Evolutionary conservation across 1,140 invertebrate genomes (phyloP).

Genomic region (Diuraphis noxia): DNA sequence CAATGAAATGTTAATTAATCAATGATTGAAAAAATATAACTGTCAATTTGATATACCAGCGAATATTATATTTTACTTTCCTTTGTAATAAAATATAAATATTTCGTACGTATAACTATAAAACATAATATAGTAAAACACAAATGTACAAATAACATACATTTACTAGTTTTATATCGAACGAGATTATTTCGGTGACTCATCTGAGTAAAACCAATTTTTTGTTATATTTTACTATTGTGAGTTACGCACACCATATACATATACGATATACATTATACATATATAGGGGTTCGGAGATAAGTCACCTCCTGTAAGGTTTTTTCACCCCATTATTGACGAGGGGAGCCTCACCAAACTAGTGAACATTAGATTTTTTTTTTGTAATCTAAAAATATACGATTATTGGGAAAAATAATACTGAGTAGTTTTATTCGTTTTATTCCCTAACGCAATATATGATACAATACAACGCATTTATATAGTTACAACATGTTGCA

Average conservation of each 20-base stretch:
- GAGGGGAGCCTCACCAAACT: constrained; percentile 13
- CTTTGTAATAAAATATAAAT: not conserved
- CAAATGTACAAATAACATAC: not conserved
- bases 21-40: not conserved
- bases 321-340: constrained; percentile 27
- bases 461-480: not conserved
- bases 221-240: constrained; percentile 34
- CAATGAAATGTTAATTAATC: not conserved
- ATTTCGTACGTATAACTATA: not conserved
- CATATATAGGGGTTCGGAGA: constrained; percentile 1
- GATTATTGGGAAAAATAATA: constrained; percentile 24
- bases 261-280: too few relatives aligned
- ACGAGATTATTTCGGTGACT: not conserved
- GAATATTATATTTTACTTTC: not conserved
- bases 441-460: not conserved
- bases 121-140: not conserved
- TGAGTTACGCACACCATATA: not conserved
- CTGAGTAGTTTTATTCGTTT: not conserved
- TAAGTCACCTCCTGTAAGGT: constrained; percentile 27
- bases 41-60: not conserved
- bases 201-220: constrained; percentile 18
- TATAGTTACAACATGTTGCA: not conserved
- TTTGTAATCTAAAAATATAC: constrained; percentile 36
- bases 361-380: constrained; percentile 33
- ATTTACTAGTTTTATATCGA: not conserved